Percentiles rank a stretch among this genome's conserved stretches.
Evolutionary conservation across 2,888 invertebrate genomes (phyloP).

Genomic region (Hanleya hanleyi): DNA sequence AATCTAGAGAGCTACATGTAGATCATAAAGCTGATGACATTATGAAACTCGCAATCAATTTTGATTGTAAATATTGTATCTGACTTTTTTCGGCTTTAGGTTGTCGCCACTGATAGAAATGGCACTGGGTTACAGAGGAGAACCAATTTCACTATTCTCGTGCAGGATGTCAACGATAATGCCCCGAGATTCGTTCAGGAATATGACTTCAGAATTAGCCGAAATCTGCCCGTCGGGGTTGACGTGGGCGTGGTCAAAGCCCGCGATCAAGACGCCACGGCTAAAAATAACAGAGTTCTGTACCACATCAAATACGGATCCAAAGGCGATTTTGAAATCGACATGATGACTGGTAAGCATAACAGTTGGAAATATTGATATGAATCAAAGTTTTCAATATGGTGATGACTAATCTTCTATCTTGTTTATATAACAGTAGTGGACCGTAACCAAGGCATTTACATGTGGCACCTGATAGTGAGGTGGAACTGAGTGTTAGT

Average conservation of each 20-base stretch:
- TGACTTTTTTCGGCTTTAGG: conserved; percentile 15
- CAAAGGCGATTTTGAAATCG: conserved; percentile 23
- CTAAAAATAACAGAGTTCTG: conserved; percentile 23
- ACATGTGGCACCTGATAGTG: too few relatives aligned
- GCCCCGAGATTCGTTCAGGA: conserved; percentile 24
- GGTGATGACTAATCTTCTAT: too few relatives aligned
- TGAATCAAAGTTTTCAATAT: too few relatives aligned
- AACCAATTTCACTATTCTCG: conserved; percentile 25
- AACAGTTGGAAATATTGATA: too few relatives aligned
- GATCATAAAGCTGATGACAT: too few relatives aligned
- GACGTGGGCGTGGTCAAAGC: conserved; percentile 18
- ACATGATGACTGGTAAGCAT: conserved; percentile 22
- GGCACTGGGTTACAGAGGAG: conserved; percentile 27
- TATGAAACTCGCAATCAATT: too few relatives aligned
- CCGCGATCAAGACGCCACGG: conserved; percentile 18
- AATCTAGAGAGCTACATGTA: too few relatives aligned
- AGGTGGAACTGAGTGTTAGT: too few relatives aligned
- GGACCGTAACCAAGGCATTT: too few relatives aligned
- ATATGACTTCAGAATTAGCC: conserved; percentile 1
- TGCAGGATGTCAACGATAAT: conserved; percentile 38
- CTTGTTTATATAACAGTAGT: too few relatives aligned
- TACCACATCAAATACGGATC: conserved; percentile 20
- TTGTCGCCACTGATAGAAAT: conserved; percentile 35
- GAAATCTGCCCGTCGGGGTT: background rate
- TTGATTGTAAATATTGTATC: too few relatives aligned